Evolutionary conservation across 2,113 vertebrate species (phyloP), one percentile per base, ranked within the genome.

Genomic region (Ageneiosus marmoratus): DNA sequence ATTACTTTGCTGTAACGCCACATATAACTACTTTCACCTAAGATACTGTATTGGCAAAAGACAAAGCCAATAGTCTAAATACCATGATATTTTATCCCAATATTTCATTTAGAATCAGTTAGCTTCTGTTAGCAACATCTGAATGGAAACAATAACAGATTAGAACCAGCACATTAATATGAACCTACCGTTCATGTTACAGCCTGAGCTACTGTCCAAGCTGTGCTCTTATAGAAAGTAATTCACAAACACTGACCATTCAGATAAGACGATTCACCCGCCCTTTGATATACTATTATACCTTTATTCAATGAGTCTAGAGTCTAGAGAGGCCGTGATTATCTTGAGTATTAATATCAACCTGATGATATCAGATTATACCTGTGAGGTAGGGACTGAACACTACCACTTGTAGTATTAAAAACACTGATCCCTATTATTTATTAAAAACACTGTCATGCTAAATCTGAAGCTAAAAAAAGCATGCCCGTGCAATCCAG

Each of bases 381-480:
- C n/a, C 32, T 83, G 46, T 34, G 73, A 34, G 69, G 32, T 77
- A 75, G 16, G 29, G 55, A 11, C 83, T 56, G 27, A 77, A 67
- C 27, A 50, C 51, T 53, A 29, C 41, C 51, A 63, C 37, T 77
- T 80, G 70, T 83, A 56, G 85, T 70, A 86, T 88, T 88, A 84
- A 77, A 79, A 73, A 85, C 80, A 58, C 50, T 85, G 77, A 86
- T 83, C 83, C 80, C 83, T 75, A 65, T 74, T 85, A 80, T 83
- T 86, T 84, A 86, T 86, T 88, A 48, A 85, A 79, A 77, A 48
- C 11, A 55, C 50, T 70, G 18, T 53, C 20, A 58, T 76, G 69
- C 56, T 82, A 86, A 88, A 84, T 82, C 78, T 53, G 24, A 75
- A 70, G 63, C 67, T 58, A 80, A 84, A 48, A 44, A 77, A 29